Base-by-base conservation (phyloP, 2,888 invertebrate genomes). In the Chrysopilus asiliformis region DNA sequence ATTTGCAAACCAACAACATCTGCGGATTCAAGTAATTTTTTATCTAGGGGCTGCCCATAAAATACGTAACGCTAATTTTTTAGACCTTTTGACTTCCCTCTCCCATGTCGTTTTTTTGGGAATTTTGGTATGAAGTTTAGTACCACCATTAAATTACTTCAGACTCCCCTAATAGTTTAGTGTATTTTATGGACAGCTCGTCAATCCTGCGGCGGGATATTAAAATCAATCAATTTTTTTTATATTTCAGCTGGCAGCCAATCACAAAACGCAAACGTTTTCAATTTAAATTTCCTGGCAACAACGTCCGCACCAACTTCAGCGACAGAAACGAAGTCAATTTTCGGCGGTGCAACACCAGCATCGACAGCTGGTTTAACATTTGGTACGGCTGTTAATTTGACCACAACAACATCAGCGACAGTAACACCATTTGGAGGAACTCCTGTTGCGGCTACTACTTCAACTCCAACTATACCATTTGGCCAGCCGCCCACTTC, bases 1-100 rank as follows among this genome's bases (percentile, higher is more conserved):
- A 53, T 57, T 15, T 60, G 59, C 41, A 55, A 58, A 40, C 60
- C 59, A 2, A 48, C 50, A n/a, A n/a, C n/a, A 12, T 15, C 45
- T 1, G 45, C 44, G 16, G 39, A 32, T n/a, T 30, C 15, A 15
- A 14, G 36, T 36, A 36, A 30, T 15, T 24, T 14, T 13, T 27
- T 2, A 27, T 9, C 31, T 31, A 4, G 10, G 12, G n/a, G n/a
- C n/a, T n/a, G n/a, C n/a, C n/a, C n/a, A n/a, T n/a, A n/a, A n/a
- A n/a, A n/a, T n/a, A n/a, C n/a, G n/a, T n/a, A n/a, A n/a, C n/a
- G n/a, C n/a, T n/a, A n/a, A n/a, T n/a, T n/a, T n/a, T n/a, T n/a
- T n/a, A n/a, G n/a, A n/a, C n/a, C n/a, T n/a, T n/a, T n/a, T n/a
- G n/a, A n/a, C n/a, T n/a, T n/a, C n/a, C n/a, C n/a, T n/a, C n/a